These are phyloP conservation scores for Meteorus cinctellus DNA, from an alignment of 2,888 invertebrate species.

Conservation along the genomic window DNA sequence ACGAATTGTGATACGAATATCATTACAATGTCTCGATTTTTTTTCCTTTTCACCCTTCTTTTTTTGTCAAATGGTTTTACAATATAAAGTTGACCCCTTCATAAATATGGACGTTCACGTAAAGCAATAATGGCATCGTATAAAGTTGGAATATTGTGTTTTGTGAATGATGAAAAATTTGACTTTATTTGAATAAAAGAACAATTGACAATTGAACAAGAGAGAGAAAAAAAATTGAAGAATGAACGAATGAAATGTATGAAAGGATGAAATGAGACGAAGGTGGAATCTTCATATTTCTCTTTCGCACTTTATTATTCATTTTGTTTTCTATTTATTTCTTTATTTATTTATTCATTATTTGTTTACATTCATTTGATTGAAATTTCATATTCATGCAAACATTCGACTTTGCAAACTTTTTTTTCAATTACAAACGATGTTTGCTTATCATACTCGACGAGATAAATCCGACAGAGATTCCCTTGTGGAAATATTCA, in stretches of 20 bases:
- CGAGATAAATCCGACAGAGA: neutral
- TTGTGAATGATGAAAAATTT: neutral
- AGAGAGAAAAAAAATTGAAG: neutral
- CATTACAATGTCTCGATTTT: neutral
- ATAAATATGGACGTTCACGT: constrained; percentile 59
- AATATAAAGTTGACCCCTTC: constrained; percentile 51
- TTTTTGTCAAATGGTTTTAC: constrained; percentile 43
- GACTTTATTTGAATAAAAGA: neutral
- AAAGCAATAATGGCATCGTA: constrained; percentile 52
- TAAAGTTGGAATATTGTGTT: neutral
- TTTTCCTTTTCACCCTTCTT: neutral
- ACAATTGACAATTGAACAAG: neutral
- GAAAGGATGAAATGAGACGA: neutral
- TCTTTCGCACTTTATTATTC: neutral
- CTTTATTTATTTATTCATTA: neutral
- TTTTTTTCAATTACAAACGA: neutral
- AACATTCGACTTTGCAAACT: neutral
- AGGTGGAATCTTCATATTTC: neutral
- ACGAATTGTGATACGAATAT: too few relatives aligned
- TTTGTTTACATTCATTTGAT: neutral
- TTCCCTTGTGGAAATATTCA: neutral
- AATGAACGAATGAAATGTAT: neutral
- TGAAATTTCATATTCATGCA: neutral
- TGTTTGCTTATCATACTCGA: neutral
- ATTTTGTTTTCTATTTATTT: neutral